phyloP scores from a whole-genome alignment of 1,140 invertebrate genomes.

The Philopotamus ludificatus region DNA sequence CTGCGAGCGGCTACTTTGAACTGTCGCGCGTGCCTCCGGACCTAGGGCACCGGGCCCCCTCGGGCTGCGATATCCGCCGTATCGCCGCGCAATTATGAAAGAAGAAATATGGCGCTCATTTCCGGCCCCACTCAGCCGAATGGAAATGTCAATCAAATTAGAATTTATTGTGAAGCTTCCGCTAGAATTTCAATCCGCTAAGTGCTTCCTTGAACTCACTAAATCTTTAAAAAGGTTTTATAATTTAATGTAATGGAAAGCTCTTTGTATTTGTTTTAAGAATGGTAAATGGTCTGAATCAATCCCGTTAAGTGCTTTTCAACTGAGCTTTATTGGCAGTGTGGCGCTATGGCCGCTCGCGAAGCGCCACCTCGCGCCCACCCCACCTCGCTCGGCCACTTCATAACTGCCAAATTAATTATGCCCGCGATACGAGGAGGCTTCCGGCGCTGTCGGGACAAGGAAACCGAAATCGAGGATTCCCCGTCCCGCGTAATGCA shows the following conservation, averaged over 20 bases:
- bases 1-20: no score
- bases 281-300: conserved; percentile 58
- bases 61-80: no score
- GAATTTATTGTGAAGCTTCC: conserved; percentile 42
- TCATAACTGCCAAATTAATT: conserved; percentile 29
- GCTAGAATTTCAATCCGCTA: conserved; percentile 40
- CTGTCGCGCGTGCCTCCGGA: no score
- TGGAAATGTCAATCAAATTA: conserved; percentile 44
- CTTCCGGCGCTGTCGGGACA: no score
- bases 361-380: not conserved
- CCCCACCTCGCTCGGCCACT: conserved; percentile 5
- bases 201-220: conserved; percentile 44
- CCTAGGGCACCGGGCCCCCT: no score
- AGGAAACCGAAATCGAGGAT: no score
- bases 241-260: conserved; percentile 56
- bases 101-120: conserved; percentile 41
- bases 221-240: conserved; percentile 56
- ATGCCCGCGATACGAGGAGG: conserved; percentile 6
- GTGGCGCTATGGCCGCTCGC: conserved; percentile 40
- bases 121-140: conserved; percentile 35
- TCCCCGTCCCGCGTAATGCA: not conserved
- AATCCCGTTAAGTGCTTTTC: conserved; percentile 58
- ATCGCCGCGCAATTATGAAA: conserved; percentile 37
- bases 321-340: conserved; percentile 57
- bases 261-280: conserved; percentile 56